phyloP scores from a whole-genome alignment of 2,888 invertebrate genomes.

The Drosophila paucipuncta region DNA sequence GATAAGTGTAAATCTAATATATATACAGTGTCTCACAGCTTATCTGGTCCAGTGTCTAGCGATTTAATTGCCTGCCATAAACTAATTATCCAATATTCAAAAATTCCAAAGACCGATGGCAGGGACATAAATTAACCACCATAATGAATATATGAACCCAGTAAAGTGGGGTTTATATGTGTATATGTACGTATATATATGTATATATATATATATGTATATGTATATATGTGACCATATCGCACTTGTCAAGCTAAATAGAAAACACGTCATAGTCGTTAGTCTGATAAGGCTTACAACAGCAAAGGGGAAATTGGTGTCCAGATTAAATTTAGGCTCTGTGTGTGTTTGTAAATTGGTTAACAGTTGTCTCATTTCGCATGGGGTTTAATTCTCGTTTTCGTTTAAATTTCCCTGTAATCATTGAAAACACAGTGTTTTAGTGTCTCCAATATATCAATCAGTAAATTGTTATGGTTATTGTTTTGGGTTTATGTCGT shows the following conservation, averaged over 20 bases:
- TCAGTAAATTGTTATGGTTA: neutral
- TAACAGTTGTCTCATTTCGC: conserved; percentile 53
- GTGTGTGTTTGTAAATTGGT: conserved; percentile 20
- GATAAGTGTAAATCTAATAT: conserved; percentile 41
- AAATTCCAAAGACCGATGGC: too few relatives aligned
- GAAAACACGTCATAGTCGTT: conserved; percentile 51
- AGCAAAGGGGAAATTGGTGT: neutral
- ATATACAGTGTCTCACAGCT: too few relatives aligned
- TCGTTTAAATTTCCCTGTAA: conserved; percentile 16
- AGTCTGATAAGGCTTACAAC: conserved; percentile 23
- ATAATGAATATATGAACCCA: too few relatives aligned
- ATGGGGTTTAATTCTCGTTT: conserved; percentile 25
- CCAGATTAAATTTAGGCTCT: conserved; percentile 12
- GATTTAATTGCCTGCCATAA: too few relatives aligned
- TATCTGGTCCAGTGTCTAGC: too few relatives aligned
- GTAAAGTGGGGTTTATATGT: too few relatives aligned
- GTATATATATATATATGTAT: too few relatives aligned
- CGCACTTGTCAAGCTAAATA: conserved; percentile 43
- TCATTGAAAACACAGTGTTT: conserved; percentile 8
- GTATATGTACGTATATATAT: too few relatives aligned
- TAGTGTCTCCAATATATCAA: neutral
- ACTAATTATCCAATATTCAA: too few relatives aligned
- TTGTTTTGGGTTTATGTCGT: conserved; percentile 10
- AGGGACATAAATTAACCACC: too few relatives aligned
- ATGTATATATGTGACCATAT: neutral